Base-by-base conservation (phyloP, 2,888 invertebrate genomes). In the Sphaeridia pumilis region DNA sequence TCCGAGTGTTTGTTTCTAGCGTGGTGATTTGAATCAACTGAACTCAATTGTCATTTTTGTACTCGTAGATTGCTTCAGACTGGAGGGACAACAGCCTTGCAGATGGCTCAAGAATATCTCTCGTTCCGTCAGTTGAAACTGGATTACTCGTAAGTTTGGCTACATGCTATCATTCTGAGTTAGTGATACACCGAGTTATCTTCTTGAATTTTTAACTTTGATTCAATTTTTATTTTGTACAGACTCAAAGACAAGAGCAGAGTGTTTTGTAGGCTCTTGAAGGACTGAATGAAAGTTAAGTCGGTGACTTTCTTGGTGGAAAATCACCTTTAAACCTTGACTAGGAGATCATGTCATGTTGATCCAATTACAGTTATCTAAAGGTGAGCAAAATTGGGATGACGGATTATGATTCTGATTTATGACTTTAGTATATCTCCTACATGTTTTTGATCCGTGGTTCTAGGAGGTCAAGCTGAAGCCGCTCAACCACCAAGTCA, bases 301-400 rank as follows among this genome's bases (percentile, higher is more conserved):
- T 94, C 61, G 92, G 90, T 74, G 92, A 93, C 73, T 94, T 94
- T 72, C 78, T 94, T 38, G 88, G 89, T 69, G 94, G 93, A 57
- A 88, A 89, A 71, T 88, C 90, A 46, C 93, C 94, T 24, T 74
- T 94, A 56, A 90, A 93, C 71, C 76, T 94, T 81, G 92, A 64
- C 76, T 93, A 56, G 93, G 93, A 54, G 93, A 93, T 71, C 92
- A 94, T 74, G 90, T 94, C 88, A 93, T 94, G 92, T 78, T 94
- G 65, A 92, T 94, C 58, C 93, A 94, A 71, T 75, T 94, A 55
- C 93, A 93, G 72, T 74, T 94, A 61, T 92, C 92, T 65, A 90
- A 60, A 56, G 63, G 61, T 56, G 34, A 35, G 42, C 14, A n/a
- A n/a, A n/a, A n/a, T n/a, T n/a, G n/a, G n/a, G n/a, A n/a, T n/a